phyloP scores from a whole-genome alignment of 2,113 vertebrate species.

The Charina bottae region DNA sequence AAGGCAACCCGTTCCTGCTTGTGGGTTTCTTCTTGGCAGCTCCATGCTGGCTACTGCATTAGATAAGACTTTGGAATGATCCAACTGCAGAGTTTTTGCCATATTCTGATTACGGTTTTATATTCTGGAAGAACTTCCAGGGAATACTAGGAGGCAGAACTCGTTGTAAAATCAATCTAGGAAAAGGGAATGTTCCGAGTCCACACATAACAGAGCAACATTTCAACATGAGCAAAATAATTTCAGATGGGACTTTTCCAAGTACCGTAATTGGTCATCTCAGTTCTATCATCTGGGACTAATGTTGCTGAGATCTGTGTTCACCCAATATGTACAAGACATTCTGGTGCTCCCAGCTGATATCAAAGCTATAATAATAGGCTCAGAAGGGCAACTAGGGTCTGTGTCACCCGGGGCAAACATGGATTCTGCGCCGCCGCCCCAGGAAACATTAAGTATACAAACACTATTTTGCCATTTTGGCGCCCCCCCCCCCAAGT shows the following conservation, averaged over 20 bases:
- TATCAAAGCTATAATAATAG: neutral
- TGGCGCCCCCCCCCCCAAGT: no score
- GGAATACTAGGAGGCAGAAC: neutral
- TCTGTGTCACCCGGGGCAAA: no score
- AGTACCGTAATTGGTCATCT: neutral
- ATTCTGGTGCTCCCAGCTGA: neutral
- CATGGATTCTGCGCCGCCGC: no score
- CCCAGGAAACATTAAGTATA: no score
- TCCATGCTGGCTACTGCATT: neutral
- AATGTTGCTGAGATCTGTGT: neutral
- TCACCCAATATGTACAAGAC: neutral
- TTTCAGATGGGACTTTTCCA: neutral
- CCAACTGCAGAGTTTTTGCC: neutral
- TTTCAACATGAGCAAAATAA: neutral
- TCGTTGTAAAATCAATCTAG: neutral
- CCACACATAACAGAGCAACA: neutral
- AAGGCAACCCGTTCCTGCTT: neutral
- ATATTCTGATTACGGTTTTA: neutral
- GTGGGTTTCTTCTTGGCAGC: neutral
- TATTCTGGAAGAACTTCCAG: neutral
- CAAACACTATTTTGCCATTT: no score
- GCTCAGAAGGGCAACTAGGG: no score
- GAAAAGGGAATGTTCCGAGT: neutral
- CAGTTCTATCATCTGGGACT: neutral
- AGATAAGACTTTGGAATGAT: neutral